Conservation (phyloP, 2,888 invertebrate genomes). For the Hypomecis punctinalis region DNA sequence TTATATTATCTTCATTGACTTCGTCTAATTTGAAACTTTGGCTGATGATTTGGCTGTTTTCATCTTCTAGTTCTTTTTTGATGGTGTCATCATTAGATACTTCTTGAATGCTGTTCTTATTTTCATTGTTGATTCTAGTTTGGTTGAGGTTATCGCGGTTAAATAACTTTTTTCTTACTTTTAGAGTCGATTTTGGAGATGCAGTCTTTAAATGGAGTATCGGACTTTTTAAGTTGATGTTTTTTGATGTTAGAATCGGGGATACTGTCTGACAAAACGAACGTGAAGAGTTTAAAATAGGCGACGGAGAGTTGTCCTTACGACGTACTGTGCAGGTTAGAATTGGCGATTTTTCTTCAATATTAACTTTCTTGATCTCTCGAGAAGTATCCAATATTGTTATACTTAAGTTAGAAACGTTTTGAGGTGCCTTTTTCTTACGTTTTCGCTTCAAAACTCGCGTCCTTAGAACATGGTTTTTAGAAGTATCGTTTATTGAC, state of each 20-base stretch:
- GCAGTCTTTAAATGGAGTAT: constrained; percentile 55
- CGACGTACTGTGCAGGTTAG: constrained; percentile 37
- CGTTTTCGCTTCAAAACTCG: constrained; percentile 65
- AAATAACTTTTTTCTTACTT: constrained; percentile 63
- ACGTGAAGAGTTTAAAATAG: constrained; percentile 48
- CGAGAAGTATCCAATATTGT: constrained; percentile 53
- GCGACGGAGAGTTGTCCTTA: constrained; percentile 42
- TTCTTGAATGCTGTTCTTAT: constrained; percentile 3
- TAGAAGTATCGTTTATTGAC: constrained; percentile 42
- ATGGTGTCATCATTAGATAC: neutral
- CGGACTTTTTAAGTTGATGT: constrained; percentile 57
- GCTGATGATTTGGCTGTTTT: constrained; percentile 16
- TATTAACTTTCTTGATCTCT: constrained; percentile 37
- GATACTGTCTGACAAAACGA: constrained; percentile 37
- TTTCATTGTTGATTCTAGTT: neutral
- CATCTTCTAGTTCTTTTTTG: constrained; percentile 20
- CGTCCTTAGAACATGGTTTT: constrained; percentile 41
- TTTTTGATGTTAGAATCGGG: constrained; percentile 52
- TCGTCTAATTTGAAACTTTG: constrained; percentile 6
- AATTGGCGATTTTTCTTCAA: constrained; percentile 53
- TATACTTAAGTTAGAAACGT: constrained; percentile 65
- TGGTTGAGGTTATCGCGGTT: constrained; percentile 18
- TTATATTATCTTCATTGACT: neutral
- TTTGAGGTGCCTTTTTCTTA: constrained; percentile 57
- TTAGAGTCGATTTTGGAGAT: constrained; percentile 50